phyloP scores from a whole-genome alignment of 2,797 vertebrate species.

The Enteromius mattozi region DNA sequence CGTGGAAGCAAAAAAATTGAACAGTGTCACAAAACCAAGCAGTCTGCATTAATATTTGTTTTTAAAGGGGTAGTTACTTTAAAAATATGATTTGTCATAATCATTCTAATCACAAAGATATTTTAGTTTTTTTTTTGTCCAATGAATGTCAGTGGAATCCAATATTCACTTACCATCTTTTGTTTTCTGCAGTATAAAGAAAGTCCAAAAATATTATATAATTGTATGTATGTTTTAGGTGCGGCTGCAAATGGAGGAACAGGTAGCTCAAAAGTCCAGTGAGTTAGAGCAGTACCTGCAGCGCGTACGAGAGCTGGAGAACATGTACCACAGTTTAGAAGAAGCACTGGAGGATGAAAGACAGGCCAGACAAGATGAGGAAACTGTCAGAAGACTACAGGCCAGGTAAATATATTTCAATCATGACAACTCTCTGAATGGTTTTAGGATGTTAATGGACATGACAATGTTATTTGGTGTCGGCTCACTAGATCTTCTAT shows the following conservation, averaged over 20 bases:
- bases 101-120: background rate
- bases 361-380: conserved; percentile 91
- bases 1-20: conserved; percentile 21
- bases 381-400: conserved; percentile 89
- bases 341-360: conserved; percentile 92
- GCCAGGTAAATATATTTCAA: conserved; percentile 78
- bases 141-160: background rate
- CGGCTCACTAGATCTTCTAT: background rate
- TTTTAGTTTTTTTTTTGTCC: background rate
- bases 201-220: background rate
- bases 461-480: background rate
- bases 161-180: background rate
- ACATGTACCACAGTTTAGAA: conserved; percentile 91
- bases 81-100: background rate
- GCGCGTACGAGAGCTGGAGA: conserved; percentile 90
- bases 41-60: background rate
- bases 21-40: background rate
- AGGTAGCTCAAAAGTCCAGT: conserved; percentile 93
- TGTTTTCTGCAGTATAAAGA: background rate
- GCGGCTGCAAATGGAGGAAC: conserved; percentile 92
- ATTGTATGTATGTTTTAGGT: conserved; percentile 76
- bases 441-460: background rate
- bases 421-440: background rate
- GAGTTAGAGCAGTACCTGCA: conserved; percentile 95
- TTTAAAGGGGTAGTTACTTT: background rate